Conservation (phyloP, 2,113 vertebrate species). For the Podarcis raffonei region DNA sequence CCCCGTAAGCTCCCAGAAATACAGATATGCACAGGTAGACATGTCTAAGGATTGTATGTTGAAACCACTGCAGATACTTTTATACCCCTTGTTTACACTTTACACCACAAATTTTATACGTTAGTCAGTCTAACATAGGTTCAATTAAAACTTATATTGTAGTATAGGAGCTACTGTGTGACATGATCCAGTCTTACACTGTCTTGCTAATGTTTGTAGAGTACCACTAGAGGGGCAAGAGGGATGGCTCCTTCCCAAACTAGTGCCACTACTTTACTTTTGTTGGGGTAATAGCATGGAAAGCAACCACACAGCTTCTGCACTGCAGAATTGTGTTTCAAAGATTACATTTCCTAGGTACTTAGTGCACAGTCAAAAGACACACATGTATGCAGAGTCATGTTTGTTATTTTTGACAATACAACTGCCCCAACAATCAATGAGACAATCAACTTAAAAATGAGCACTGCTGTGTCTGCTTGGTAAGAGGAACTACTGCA, state of each 20-base stretch:
- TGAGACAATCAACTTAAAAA: too few species aligned
- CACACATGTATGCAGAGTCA: not conserved
- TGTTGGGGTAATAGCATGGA: not conserved
- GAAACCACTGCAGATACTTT: not conserved
- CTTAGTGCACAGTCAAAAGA: not conserved
- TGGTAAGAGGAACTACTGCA: too few species aligned
- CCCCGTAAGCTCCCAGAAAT: not conserved
- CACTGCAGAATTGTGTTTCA: not conserved
- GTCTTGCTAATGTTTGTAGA: not conserved
- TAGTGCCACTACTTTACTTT: not conserved
- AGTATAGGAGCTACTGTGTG: not conserved
- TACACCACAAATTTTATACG: not conserved
- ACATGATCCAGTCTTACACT: not conserved
- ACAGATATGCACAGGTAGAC: not conserved
- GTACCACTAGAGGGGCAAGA: too few species aligned
- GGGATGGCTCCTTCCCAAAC: too few species aligned
- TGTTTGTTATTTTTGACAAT: not conserved
- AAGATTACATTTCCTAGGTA: not conserved
- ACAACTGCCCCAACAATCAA: not conserved
- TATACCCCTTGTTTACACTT: not conserved
- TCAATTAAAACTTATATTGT: too few species aligned
- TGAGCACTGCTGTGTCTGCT: too few species aligned
- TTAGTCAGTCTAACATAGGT: too few species aligned
- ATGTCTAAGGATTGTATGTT: not conserved
- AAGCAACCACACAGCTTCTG: not conserved